Conservation (phyloP, 1,140 invertebrate genomes). For the Oscheius sp. region DNA sequence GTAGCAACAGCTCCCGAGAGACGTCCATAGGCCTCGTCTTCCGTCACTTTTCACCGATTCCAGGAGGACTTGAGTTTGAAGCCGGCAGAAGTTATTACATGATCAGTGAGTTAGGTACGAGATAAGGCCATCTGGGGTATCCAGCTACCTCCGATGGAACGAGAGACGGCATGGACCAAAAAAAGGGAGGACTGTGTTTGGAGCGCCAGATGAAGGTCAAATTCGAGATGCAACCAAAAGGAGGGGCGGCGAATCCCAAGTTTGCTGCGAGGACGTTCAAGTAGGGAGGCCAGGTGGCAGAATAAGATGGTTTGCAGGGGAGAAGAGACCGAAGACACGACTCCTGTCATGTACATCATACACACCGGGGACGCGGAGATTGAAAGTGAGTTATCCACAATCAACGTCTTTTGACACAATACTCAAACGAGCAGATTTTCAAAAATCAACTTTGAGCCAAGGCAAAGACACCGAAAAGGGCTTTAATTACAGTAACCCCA, state of each 20-base stretch:
- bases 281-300: background rate
- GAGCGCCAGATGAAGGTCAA: conserved; percentile 36
- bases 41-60: conserved; percentile 28
- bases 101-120: conserved; percentile 22
- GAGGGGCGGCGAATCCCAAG: conserved; percentile 20
- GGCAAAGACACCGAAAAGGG: too few relatives aligned
- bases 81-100: conserved; percentile 25
- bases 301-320: background rate
- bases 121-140: background rate
- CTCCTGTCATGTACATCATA: conserved; percentile 24
- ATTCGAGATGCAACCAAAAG: conserved; percentile 24
- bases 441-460: too few relatives aligned
- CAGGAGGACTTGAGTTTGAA: conserved; percentile 35
- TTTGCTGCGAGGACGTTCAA: conserved; percentile 26
- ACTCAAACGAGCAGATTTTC: too few relatives aligned
- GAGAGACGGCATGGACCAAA: conserved; percentile 26
- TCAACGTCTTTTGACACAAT: too few relatives aligned
- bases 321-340: background rate
- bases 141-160: conserved; percentile 33
- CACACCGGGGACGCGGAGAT: conserved; percentile 3
- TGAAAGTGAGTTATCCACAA: background rate
- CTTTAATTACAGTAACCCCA: too few relatives aligned
- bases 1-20: conserved; percentile 21
- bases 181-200: conserved; percentile 28
- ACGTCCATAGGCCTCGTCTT: conserved; percentile 27